Conservation (phyloP, 2,888 invertebrate genomes). For the Eretmocerus hayati region DNA sequence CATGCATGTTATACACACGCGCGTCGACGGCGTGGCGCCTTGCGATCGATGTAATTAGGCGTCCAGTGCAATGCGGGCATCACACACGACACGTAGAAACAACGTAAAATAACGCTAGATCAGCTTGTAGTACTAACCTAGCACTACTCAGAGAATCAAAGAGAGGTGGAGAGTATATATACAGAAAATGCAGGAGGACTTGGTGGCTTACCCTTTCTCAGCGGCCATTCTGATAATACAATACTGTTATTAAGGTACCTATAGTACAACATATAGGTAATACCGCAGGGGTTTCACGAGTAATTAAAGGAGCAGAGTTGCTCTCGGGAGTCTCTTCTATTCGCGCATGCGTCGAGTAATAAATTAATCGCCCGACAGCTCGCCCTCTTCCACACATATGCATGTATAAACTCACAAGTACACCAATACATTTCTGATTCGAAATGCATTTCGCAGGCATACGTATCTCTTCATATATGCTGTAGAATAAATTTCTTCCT, state of each 20-base stretch:
- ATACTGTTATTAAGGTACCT: too few species aligned
- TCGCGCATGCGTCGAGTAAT: conserved; percentile 8
- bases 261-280: too few species aligned
- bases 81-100: too few species aligned
- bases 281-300: conserved; percentile 17
- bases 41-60: conserved; percentile 23
- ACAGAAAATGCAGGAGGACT: background rate
- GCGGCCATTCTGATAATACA: background rate
- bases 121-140: too few species aligned
- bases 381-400: too few species aligned
- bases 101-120: too few species aligned
- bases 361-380: conserved; percentile 20
- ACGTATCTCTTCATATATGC: too few species aligned
- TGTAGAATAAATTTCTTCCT: conserved; percentile 19
- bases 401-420: too few species aligned
- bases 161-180: background rate
- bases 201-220: background rate
- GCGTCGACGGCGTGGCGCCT: conserved; percentile 18
- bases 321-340: background rate
- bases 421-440: too few species aligned
- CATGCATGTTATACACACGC: too few species aligned
- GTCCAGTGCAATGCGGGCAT: conserved; percentile 1
- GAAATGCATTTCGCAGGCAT: too few species aligned
- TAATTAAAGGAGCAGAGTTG: conserved; percentile 15
- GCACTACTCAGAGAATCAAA: too few species aligned